These are phyloP conservation scores for Hartigia nigra DNA, from an alignment of 2,888 invertebrate genomes.

Conservation along the genomic window DNA sequence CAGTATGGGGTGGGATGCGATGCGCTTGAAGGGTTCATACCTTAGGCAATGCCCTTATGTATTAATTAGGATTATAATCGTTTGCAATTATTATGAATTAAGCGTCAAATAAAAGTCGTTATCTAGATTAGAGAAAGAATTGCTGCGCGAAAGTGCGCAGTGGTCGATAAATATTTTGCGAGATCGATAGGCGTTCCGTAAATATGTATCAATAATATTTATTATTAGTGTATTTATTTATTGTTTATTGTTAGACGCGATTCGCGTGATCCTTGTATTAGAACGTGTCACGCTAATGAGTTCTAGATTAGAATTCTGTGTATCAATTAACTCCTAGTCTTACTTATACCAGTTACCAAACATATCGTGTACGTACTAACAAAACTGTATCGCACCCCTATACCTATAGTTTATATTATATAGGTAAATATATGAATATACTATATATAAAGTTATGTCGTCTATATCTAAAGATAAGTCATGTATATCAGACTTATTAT, in stretches of 20 bases:
- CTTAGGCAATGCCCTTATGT: neutral
- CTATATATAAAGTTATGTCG: neutral
- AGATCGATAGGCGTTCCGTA: neutral
- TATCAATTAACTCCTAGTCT: conserved; percentile 49
- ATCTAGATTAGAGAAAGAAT: neutral
- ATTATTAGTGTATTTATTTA: neutral
- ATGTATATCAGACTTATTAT: conserved; percentile 2
- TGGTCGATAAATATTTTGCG: neutral
- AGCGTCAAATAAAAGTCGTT: neutral
- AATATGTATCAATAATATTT: neutral
- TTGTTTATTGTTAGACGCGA: neutral
- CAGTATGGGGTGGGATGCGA: neutral
- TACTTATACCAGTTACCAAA: conserved; percentile 49
- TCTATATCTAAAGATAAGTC: neutral
- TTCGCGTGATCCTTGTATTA: neutral
- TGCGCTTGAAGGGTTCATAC: neutral
- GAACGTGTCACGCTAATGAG: neutral
- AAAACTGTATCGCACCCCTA: conserved; percentile 19
- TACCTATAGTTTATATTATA: conserved; percentile 8
- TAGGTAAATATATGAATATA: conserved; percentile 8
- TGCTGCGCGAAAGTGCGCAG: neutral
- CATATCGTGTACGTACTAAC: conserved; percentile 43
- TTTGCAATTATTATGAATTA: neutral
- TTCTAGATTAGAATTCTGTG: neutral
- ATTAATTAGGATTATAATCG: neutral